Evolutionary conservation across 2,113 vertebrate species (phyloP).

Genomic region (mouse (Mus musculus)): DNA sequence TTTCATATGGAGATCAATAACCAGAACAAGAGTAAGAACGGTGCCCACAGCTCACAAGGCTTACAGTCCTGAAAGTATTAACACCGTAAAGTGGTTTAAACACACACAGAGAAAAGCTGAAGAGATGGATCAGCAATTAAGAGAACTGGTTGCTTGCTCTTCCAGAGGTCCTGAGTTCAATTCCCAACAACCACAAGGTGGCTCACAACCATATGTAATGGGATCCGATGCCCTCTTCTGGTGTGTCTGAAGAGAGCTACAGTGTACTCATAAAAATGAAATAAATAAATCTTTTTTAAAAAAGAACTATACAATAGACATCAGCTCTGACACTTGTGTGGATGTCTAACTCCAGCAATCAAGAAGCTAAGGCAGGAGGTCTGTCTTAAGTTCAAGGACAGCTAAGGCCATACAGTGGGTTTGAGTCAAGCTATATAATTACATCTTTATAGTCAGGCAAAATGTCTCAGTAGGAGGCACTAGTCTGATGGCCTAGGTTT

Average conservation of each 20-base stretch:
- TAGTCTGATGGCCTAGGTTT: no score
- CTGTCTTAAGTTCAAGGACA: not conserved
- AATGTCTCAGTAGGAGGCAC: not conserved
- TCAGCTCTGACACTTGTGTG: not conserved
- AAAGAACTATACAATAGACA: not conserved
- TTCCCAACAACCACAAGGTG: no score
- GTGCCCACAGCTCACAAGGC: accelerated
- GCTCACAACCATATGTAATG: no score
- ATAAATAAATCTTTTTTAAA: no score
- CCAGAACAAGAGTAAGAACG: not conserved
- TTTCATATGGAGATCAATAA: not conserved
- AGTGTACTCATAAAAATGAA: no score
- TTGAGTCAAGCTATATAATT: not conserved
- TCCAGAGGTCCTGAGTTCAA: no score
- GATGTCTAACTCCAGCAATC: not conserved
- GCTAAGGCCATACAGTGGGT: not conserved
- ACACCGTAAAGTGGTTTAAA: not conserved
- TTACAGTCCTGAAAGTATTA: not conserved
- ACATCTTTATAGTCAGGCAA: not conserved
- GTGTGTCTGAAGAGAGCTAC: no score
- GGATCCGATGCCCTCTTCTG: no score
- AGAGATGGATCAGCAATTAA: no score
- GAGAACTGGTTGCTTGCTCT: no score
- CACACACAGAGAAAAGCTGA: not conserved
- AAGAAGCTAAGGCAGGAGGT: not conserved